Percentiles rank a stretch among this genome's conserved stretches.
These are phyloP conservation scores for Petromus typicus DNA, from an alignment of 2,113 vertebrate genomes.

Conservation along the genomic window DNA sequence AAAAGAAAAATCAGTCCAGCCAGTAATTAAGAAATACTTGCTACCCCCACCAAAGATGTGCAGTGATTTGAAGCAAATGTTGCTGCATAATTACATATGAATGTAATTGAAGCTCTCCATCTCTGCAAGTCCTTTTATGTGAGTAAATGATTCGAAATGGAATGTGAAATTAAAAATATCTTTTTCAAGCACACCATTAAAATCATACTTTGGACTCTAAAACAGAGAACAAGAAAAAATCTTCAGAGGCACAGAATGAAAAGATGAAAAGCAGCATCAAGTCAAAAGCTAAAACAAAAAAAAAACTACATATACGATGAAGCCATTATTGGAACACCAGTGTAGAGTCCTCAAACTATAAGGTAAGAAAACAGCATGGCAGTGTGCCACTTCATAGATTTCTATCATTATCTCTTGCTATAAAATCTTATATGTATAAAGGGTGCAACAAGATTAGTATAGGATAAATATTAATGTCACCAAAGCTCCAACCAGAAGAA, in stretches of 20 bases:
- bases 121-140: slow-evolving; percentile 69
- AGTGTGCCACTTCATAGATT: background rate
- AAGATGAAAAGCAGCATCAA: slow-evolving; percentile 37
- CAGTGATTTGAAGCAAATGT: slow-evolving; percentile 75
- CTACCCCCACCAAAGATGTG: slow-evolving; percentile 73
- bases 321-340: background rate
- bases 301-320: background rate
- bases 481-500: background rate
- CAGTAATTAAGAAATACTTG: slow-evolving; percentile 82
- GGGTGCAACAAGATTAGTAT: background rate
- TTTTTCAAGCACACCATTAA: slow-evolving; percentile 73
- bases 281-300: slow-evolving; percentile 19
- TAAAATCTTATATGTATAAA: background rate
- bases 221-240: slow-evolving; percentile 65
- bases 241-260: background rate
- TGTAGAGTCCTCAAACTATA: background rate
- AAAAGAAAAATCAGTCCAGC: slow-evolving; percentile 71
- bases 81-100: slow-evolving; percentile 73
- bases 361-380: background rate
- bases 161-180: slow-evolving; percentile 80
- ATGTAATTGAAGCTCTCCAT: slow-evolving; percentile 70
- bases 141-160: slow-evolving; percentile 76
- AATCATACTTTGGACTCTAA: slow-evolving; percentile 69
- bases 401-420: background rate
- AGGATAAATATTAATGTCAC: background rate